phyloP scores from a whole-genome alignment of 2,113 vertebrate genomes.

The Strigops habroptila region DNA sequence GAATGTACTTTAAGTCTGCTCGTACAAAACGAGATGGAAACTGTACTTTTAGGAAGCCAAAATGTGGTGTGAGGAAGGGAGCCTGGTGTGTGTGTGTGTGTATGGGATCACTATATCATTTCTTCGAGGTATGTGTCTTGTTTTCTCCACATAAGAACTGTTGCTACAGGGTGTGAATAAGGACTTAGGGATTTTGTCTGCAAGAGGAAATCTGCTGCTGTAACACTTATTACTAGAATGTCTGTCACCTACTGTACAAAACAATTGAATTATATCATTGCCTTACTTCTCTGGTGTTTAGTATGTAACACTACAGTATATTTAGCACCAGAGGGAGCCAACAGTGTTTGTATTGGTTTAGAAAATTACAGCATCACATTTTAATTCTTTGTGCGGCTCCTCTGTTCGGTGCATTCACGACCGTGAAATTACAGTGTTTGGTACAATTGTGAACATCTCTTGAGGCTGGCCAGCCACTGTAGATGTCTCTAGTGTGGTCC shows the following conservation, averaged over 20 bases:
- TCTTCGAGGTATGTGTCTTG: neutral
- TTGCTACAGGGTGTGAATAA: neutral
- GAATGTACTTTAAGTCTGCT: neutral
- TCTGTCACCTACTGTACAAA: neutral
- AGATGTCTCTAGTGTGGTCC: neutral
- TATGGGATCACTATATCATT: too few species aligned
- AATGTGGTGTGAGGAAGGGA: fast-evolving
- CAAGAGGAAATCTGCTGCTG: neutral
- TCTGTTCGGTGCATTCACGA: neutral
- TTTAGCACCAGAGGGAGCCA: constrained; percentile 62
- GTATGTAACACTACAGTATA: neutral
- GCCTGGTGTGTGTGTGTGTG: fast-evolving
- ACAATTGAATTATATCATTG: constrained; percentile 5
- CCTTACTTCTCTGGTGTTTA: neutral
- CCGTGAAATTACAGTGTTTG: neutral
- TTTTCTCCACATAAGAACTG: neutral
- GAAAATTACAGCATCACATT: neutral
- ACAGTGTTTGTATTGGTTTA: neutral
- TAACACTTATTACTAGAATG: neutral
- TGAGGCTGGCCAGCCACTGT: neutral
- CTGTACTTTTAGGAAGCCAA: neutral
- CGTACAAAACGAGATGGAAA: neutral
- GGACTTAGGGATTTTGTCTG: neutral
- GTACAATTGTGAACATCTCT: neutral
- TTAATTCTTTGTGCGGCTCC: neutral